phyloP scores from a whole-genome alignment of 2,888 invertebrate species.

The Callyntrura sp. region DNA sequence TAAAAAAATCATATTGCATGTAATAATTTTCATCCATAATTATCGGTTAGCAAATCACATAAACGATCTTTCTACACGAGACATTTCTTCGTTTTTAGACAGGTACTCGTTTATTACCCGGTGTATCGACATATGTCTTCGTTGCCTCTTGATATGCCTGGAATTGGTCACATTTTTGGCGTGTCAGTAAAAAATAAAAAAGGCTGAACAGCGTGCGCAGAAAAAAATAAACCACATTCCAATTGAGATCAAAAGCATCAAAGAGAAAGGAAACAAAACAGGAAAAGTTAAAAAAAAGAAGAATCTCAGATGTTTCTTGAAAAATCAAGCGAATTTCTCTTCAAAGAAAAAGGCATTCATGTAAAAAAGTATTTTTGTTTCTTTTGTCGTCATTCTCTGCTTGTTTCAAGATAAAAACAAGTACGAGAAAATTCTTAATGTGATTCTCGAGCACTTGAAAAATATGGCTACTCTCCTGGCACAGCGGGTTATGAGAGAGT shows the following conservation, averaged over 20 bases:
- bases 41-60: too few relatives aligned
- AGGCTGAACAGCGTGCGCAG: not conserved
- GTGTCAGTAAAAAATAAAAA: slow-evolving; percentile 14
- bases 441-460: not conserved
- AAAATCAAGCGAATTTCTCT: slow-evolving; percentile 36
- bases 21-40: too few relatives aligned
- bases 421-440: not conserved
- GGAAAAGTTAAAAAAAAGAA: slow-evolving; percentile 3
- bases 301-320: slow-evolving; percentile 21
- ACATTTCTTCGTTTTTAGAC: not conserved
- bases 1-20: too few relatives aligned
- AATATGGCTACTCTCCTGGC: not conserved
- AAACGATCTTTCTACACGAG: not conserved
- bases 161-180: not conserved
- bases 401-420: not conserved
- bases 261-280: slow-evolving; percentile 17
- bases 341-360: slow-evolving; percentile 11
- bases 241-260: slow-evolving; percentile 45
- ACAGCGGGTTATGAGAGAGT: not conserved
- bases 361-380: slow-evolving; percentile 46
- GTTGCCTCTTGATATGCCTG: not conserved
- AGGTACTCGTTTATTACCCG: not conserved
- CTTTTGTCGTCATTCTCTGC: not conserved
- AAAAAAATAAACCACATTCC: slow-evolving; percentile 37
- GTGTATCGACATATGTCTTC: not conserved